Base-by-base conservation (phyloP, 1,140 invertebrate species). In the Aphaenogaster ashmeadi region DNA sequence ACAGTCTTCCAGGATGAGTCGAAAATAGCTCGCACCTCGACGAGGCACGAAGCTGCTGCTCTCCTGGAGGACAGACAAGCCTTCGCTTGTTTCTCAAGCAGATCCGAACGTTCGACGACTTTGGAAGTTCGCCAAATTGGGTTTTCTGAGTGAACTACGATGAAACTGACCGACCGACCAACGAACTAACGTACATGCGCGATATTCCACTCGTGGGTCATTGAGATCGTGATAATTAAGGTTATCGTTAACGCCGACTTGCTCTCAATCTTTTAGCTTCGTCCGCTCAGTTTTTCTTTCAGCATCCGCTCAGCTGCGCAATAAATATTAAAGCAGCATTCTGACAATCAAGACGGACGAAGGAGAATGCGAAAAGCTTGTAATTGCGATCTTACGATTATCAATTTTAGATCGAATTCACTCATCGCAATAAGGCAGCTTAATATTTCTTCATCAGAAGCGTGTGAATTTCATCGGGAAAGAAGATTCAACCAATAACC, bases 181-280 rank as follows among this genome's bases (percentile, higher is more conserved):
- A 36, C 15, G 27, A 18, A 41, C 21, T 15, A 41, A 36, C 33
- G 21, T 11, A 44, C 54, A 47, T 36, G 60, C 54, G 38, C 47
- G 71, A 85, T 78, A 77, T 56, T 21, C 18, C 18, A 41, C 27
- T 67, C 56, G 11, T 41, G 47, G 88, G 78, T 90, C 85, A 90
- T 90, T 87, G 87, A 72, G 78, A 87, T 90, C 66, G 66, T 18
- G 88, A 90, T 90, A 90, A 90, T 90, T 87, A 90, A 89, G 89
- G 89, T 90, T 90, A 90, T 90, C 89, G 79, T 87, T 67, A 52
- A 54, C 36, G 78, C 50, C 85, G 50, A 50, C 75, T 89, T 50
- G 72, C 87, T 69, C 54, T 54, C 54, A 5, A 72, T 71, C 75
- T 56, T 60, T 44, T 54, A 11, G 50, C 41, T 33, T 50, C 15